A percentile compares a stretch with the other conserved stretches of the same genome.
Conservation (phyloP, 37 sponge, comb jelly and placozoan genomes). For the Diacarnus erythraeanus region DNA sequence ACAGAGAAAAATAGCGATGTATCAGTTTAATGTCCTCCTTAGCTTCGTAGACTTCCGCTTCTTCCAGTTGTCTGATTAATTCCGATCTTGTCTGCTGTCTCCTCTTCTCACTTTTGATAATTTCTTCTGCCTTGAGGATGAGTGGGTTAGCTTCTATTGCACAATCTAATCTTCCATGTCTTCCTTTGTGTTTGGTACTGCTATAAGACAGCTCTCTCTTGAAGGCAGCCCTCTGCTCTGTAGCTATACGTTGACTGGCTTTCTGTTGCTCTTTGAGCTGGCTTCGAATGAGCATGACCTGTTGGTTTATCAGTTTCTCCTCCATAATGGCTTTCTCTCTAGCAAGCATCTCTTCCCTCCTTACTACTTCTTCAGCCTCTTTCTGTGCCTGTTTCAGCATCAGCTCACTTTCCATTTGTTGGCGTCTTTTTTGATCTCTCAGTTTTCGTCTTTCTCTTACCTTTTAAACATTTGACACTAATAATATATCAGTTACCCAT, state of each 20-base stretch:
- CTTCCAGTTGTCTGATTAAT: slow-evolving; percentile 42
- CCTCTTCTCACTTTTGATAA: slow-evolving; percentile 22
- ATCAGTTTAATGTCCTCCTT: slow-evolving; percentile 39
- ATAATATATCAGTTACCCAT: too few species aligned
- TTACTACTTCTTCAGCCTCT: slow-evolving; percentile 41
- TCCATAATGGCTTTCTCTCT: background rate
- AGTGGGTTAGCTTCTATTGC: background rate
- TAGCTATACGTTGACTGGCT: background rate
- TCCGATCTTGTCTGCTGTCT: slow-evolving; percentile 28
- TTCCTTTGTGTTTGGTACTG: background rate
- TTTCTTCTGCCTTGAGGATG: background rate
- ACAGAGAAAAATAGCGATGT: slow-evolving; percentile 29
- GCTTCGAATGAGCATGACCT: background rate
- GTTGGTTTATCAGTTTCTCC: slow-evolving; percentile 3
- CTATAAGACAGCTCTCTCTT: background rate
- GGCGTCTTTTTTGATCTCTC: slow-evolving; percentile 12
- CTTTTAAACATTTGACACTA: too few species aligned
- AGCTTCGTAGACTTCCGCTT: slow-evolving; percentile 27
- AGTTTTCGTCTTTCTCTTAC: slow-evolving; percentile 34
- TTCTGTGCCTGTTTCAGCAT: slow-evolving; percentile 7
- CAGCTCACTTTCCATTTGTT: background rate
- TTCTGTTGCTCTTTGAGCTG: slow-evolving; percentile 7
- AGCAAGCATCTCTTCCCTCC: slow-evolving; percentile 19
- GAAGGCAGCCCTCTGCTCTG: background rate
- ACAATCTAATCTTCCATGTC: background rate